A percentile compares a stretch with the other conserved stretches of the same genome.
These are phyloP conservation scores for Coelogynopora nodosa DNA, from an alignment of 2,888 invertebrate species.

Conservation along the genomic window DNA sequence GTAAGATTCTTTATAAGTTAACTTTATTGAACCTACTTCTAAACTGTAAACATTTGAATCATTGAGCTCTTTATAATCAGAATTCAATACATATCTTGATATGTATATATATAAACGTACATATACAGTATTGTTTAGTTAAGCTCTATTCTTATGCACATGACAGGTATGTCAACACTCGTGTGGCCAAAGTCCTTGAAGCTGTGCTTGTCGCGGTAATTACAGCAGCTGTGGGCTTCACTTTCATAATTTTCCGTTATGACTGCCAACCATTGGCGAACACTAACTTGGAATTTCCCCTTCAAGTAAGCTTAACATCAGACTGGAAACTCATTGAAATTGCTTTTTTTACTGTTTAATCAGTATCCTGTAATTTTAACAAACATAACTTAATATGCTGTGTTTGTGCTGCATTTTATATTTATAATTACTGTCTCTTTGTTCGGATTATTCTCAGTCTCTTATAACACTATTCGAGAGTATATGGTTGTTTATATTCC, in stretches of 20 bases:
- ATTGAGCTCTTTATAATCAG: not conserved
- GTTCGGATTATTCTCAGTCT: no score
- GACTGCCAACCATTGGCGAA: conserved; percentile 77
- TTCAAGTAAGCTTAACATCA: conserved; percentile 57
- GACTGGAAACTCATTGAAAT: no score
- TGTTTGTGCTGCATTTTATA: no score
- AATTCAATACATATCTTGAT: not conserved
- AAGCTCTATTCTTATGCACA: not conserved
- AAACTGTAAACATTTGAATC: no score
- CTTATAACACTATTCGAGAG: no score
- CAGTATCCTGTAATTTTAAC: no score
- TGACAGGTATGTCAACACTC: conserved; percentile 62
- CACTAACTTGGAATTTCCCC: conserved; percentile 54
- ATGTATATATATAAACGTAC: not conserved
- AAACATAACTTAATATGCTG: no score
- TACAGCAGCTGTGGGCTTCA: conserved; percentile 79
- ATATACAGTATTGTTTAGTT: not conserved
- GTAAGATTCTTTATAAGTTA: no score
- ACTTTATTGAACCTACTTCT: no score
- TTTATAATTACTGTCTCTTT: no score
- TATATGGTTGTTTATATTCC: no score
- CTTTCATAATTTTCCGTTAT: conserved; percentile 79
- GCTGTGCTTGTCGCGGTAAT: conserved; percentile 78
- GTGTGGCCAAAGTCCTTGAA: conserved; percentile 77
- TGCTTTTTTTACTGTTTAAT: no score